A percentile compares a stretch with the other conserved stretches of the same genome.
Evolutionary conservation across 2,797 vertebrate species (phyloP).

Genomic region (Taeniopygia guttata): DNA sequence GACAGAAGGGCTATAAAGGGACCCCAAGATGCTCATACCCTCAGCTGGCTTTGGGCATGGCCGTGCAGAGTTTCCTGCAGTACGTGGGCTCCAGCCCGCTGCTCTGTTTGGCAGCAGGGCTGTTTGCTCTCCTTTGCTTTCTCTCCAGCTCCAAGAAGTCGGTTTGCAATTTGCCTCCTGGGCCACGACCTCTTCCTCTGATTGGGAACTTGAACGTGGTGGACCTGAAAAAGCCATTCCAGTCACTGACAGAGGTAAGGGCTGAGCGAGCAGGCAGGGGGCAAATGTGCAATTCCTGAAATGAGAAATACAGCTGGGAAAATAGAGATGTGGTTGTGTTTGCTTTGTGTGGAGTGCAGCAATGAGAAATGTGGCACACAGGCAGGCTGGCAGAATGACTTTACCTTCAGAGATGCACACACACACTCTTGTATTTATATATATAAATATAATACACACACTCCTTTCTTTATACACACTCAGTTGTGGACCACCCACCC

Average conservation of each 20-base stretch:
- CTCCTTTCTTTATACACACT: not conserved
- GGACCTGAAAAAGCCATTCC: constrained; percentile 61
- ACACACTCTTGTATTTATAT: not conserved
- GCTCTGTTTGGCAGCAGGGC: constrained; percentile 25
- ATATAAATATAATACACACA: not conserved
- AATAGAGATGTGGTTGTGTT: not conserved
- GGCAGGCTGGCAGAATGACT: not conserved
- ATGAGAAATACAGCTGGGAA: not conserved
- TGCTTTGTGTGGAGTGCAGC: not conserved
- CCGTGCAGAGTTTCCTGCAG: not conserved
- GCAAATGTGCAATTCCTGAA: not conserved
- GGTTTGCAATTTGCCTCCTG: constrained; percentile 40
- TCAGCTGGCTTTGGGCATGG: not conserved
- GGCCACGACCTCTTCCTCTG: constrained; percentile 63
- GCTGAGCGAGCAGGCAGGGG: not conserved
- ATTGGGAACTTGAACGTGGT: constrained; percentile 64
- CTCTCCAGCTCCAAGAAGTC: constrained; percentile 41
- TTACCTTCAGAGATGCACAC: not conserved
- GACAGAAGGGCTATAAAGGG: constrained; percentile 47
- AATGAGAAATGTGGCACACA: not conserved
- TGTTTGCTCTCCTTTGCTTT: constrained; percentile 25
- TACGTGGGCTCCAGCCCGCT: not conserved
- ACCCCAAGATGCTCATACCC: not conserved
- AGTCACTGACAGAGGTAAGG: constrained; percentile 66
- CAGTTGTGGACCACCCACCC: fast-evolving